Conservation (phyloP, 2,888 invertebrate species). For the Gastrophysa polygoni region DNA sequence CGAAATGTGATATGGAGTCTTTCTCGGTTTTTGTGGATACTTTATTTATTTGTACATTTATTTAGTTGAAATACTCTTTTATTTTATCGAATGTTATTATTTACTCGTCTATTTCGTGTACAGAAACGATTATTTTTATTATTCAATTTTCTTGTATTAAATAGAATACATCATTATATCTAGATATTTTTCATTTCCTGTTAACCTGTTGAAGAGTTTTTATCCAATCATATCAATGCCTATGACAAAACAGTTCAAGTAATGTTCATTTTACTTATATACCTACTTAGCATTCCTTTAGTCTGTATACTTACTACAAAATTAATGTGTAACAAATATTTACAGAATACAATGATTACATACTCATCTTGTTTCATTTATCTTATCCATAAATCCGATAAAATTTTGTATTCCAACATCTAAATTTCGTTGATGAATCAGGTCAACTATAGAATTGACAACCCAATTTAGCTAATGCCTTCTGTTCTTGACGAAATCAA, state of each 20-base stretch:
- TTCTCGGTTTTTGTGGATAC: not conserved
- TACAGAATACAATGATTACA: slow-evolving; percentile 34
- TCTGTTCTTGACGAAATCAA: too few relatives aligned
- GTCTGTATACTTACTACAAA: slow-evolving; percentile 40
- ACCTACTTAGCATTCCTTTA: slow-evolving; percentile 36
- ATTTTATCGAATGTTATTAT: slow-evolving; percentile 34
- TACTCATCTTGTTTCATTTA: slow-evolving; percentile 14
- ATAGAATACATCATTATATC: slow-evolving; percentile 34
- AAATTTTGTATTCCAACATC: too few relatives aligned
- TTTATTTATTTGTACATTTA: slow-evolving; percentile 14
- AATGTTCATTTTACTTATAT: slow-evolving; percentile 31
- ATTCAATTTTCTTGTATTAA: slow-evolving; percentile 37
- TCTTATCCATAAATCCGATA: too few relatives aligned
- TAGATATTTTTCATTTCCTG: slow-evolving; percentile 33
- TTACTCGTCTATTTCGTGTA: slow-evolving; percentile 28
- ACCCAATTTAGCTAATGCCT: too few relatives aligned
- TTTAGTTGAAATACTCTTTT: slow-evolving; percentile 32
- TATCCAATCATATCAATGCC: slow-evolving; percentile 42
- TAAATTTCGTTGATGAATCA: too few relatives aligned
- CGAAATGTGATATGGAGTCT: slow-evolving; percentile 1
- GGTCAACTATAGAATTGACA: too few relatives aligned
- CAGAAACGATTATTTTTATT: slow-evolving; percentile 17
- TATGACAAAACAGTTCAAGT: slow-evolving; percentile 31
- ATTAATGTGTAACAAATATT: slow-evolving; percentile 42
- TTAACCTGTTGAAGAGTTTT: slow-evolving; percentile 29